A percentile compares a stretch with the other conserved stretches of the same genome.
These are phyloP conservation scores for Acanthurus leucopareius DNA, from an alignment of 2,797 vertebrate genomes.

Conservation along the genomic window DNA sequence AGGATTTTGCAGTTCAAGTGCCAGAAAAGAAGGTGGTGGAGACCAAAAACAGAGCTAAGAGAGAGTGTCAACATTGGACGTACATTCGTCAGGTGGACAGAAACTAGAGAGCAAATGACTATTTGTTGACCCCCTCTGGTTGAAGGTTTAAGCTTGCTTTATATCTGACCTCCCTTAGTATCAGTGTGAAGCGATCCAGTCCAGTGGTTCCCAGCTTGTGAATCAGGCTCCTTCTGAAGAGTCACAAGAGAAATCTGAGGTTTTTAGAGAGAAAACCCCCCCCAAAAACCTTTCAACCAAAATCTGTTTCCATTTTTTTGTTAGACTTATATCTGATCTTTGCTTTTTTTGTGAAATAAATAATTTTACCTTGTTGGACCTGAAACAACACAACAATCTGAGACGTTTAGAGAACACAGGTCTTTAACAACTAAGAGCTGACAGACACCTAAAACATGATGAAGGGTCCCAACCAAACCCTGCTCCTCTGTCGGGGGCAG, in stretches of 20 bases:
- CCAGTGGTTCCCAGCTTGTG: background rate
- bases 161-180: no score
- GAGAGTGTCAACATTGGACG: no score
- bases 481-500: no score
- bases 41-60: background rate
- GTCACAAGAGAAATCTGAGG: background rate
- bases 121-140: no score
- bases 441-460: no score
- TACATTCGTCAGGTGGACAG: no score
- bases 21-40: background rate
- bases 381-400: background rate
- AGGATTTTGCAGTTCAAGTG: background rate
- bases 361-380: background rate
- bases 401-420: background rate
- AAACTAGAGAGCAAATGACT: no score
- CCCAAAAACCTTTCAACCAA: no score
- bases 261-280: background rate
- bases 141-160: no score
- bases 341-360: background rate
- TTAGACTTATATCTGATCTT: background rate
- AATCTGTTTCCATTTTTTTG: background rate
- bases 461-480: no score
- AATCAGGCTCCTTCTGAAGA: background rate
- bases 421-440: no score
- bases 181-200: background rate